Conservation (phyloP, 2,113 vertebrate genomes). For the Cyphomyrus discorhynchus region DNA sequence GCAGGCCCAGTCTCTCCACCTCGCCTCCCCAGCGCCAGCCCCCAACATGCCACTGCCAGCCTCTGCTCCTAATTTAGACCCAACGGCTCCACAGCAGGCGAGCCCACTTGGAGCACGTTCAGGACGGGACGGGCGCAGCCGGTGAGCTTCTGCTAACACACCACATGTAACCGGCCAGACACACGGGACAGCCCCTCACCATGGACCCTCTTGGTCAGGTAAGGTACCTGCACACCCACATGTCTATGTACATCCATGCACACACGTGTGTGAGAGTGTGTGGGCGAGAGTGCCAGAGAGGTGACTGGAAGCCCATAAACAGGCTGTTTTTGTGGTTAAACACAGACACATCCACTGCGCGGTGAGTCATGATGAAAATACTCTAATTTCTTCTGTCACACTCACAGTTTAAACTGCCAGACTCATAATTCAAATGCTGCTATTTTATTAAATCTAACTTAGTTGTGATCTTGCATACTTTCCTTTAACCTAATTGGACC, state of each 20-base stretch:
- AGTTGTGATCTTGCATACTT: neutral
- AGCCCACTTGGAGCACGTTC: slow-evolving; percentile 9
- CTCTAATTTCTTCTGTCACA: neutral
- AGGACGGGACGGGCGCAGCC: neutral
- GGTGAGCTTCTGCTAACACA: neutral
- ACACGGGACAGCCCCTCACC: slow-evolving; percentile 20
- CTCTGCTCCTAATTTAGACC: slow-evolving; percentile 53
- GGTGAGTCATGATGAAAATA: neutral
- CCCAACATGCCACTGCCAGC: slow-evolving; percentile 33
- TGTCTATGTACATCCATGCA: neutral
- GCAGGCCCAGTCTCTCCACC: slow-evolving; percentile 29
- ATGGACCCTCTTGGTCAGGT: slow-evolving; percentile 50
- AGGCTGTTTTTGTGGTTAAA: neutral
- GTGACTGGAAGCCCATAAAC: neutral
- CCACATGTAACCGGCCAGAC: neutral
- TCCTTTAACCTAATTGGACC: neutral
- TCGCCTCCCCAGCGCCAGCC: neutral
- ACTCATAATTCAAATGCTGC: neutral
- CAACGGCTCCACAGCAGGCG: neutral
- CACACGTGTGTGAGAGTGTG: neutral
- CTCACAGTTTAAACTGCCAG: neutral
- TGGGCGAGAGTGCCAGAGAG: neutral
- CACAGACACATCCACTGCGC: neutral
- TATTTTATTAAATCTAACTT: neutral
- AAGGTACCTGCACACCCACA: neutral